Evolutionary conservation across 2,888 invertebrate species (phyloP), one percentile per base, ranked within the genome.

Genomic region (Bugula neritina): DNA sequence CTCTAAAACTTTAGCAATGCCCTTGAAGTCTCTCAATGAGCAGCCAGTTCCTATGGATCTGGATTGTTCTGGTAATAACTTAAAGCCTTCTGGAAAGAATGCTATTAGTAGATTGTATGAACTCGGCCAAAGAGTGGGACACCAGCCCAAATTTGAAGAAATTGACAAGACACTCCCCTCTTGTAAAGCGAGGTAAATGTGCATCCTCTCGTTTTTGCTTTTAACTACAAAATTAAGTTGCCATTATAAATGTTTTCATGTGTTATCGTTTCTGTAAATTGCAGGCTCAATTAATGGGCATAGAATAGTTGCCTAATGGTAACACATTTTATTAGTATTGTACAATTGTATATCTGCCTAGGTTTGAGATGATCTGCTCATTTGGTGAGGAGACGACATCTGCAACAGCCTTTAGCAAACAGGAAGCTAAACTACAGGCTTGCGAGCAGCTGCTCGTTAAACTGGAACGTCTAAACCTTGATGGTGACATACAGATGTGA

Each of bases 91-190:
- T 43, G 27, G 29, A 29, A 21, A 63, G n/a, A 63, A 63, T 63
- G 29, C 27, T 5, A 63, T 63, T 27, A 63, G 63, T 34, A 31
- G 3, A 13, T 63, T 63, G 31, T 34, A 63, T 63, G 63, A 63
- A 31, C 31, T 27, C 10, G 63, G 63, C 3, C 63, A 63, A 34
- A 25, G 27, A 10, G 5, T 13, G 3, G 63, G 63, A 13, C 10
- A 3, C 5, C 63, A 34, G 27, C 63, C 63, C 2, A 31, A 25
- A 10, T 63, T 63, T 31, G 31, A 63, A 31, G 63, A 31, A 3
- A 10, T 63, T 2, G 17, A 5, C 17, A 27, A 31, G 5, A 27
- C 31, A n/a, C n/a, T 17, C 5, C 57, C 57, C 5, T 57, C 57
- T n/a, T 25, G 25, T 57, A 17, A 57, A 23, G n/a, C 57, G 5